These are phyloP conservation scores for Malacoraja senta DNA, from an alignment of 2,797 vertebrate genomes.

Conservation along the genomic window DNA sequence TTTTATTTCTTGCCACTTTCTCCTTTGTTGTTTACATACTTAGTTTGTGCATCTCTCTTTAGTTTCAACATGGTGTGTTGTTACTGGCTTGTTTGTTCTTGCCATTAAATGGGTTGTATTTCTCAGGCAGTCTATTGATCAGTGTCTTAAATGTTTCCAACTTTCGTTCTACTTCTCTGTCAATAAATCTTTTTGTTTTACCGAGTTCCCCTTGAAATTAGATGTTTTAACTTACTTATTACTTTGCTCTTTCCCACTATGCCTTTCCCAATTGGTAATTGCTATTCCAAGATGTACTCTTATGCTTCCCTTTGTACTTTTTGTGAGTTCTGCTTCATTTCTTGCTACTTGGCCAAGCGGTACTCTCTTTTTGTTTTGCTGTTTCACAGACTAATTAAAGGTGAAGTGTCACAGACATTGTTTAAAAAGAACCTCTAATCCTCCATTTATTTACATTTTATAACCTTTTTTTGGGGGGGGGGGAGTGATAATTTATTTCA, in stretches of 20 bases:
- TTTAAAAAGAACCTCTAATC: neutral
- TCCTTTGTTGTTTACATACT: neutral
- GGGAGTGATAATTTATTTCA: neutral
- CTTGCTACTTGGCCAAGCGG: neutral
- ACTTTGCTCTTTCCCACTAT: too few species aligned
- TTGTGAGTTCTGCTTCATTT: neutral
- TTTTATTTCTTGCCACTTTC: neutral
- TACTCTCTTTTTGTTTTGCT: neutral
- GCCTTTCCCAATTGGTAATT: neutral
- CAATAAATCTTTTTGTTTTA: too few species aligned
- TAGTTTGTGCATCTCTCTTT: neutral
- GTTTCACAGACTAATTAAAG: too few species aligned
- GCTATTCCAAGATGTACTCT: neutral
- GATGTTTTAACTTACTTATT: neutral
- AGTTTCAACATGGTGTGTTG: neutral
- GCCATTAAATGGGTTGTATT: neutral
- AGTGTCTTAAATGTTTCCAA: neutral
- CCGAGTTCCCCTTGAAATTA: neutral
- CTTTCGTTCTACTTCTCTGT: neutral
- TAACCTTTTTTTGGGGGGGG: neutral
- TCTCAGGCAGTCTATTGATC: neutral
- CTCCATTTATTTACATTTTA: neutral
- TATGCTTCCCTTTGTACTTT: neutral
- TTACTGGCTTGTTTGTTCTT: neutral
- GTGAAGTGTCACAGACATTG: too few species aligned